These are phyloP conservation scores for Antheraea mylitta DNA, from an alignment of 1,140 invertebrate species.

Conservation along the genomic window DNA sequence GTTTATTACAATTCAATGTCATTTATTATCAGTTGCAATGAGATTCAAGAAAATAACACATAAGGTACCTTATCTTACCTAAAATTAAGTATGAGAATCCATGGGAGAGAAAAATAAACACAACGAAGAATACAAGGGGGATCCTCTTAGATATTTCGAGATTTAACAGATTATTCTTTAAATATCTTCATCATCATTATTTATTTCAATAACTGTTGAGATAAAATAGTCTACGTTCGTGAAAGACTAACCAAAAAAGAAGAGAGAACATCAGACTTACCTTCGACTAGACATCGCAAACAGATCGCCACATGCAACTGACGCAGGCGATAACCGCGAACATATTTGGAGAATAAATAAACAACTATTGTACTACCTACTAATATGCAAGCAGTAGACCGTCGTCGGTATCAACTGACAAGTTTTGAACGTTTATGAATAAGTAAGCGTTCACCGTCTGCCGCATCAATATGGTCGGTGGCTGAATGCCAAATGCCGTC, in stretches of 20 bases:
- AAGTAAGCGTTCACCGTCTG: conserved; percentile 65
- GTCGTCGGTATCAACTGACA: conserved; percentile 46
- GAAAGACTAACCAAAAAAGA: not conserved
- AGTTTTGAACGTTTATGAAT: conserved; percentile 75
- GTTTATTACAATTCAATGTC: too few species aligned
- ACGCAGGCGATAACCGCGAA: not conserved
- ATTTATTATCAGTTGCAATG: too few species aligned
- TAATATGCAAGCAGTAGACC: conserved; percentile 44
- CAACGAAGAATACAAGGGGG: too few species aligned
- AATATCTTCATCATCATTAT: too few species aligned
- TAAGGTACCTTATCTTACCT: too few species aligned
- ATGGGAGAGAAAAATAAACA: too few species aligned
- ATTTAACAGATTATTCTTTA: too few species aligned
- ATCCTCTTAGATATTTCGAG: too few species aligned
- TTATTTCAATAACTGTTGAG: too few species aligned
- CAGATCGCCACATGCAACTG: not conserved
- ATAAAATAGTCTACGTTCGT: not conserved
- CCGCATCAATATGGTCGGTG: conserved; percentile 61
- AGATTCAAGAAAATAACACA: too few species aligned
- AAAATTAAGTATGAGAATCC: too few species aligned
- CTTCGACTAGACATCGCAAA: not conserved
- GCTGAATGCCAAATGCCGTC: conserved; percentile 69
- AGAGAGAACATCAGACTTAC: not conserved
- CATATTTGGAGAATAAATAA: conserved; percentile 42
- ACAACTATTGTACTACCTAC: conserved; percentile 38